Conservation (phyloP, 1,140 invertebrate genomes). For the Marisa cornuarietis region DNA sequence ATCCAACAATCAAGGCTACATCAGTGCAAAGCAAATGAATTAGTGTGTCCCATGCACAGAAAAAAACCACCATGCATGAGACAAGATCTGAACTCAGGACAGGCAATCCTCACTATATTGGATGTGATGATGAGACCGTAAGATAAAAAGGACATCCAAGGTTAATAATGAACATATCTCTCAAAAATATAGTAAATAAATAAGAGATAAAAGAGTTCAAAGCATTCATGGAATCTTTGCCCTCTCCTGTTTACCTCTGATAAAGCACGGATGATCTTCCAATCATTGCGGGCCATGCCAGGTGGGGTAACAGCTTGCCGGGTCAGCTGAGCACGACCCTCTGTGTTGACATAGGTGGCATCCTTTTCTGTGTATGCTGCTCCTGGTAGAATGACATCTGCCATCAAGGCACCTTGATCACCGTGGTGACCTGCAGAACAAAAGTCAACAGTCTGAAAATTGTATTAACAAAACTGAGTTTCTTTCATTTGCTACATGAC, state of each 20-base stretch:
- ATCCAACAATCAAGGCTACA: no score
- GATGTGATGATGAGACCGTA: background rate
- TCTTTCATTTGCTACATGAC: background rate
- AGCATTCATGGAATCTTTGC: background rate
- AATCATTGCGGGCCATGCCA: slow-evolving; percentile 93
- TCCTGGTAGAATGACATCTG: slow-evolving; percentile 91
- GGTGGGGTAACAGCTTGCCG: slow-evolving; percentile 90
- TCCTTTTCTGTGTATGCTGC: slow-evolving; percentile 99
- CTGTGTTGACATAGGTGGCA: slow-evolving; percentile 96
- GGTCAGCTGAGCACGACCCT: slow-evolving; percentile 96
- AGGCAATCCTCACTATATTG: no score
- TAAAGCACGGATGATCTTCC: slow-evolving; percentile 96
- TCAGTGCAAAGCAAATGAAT: no score
- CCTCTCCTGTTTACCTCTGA: slow-evolving; percentile 73
- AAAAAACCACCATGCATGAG: no score
- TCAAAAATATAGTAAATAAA: background rate
- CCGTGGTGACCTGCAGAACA: slow-evolving; percentile 88
- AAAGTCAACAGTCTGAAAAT: background rate
- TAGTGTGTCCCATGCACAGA: no score
- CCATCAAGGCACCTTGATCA: slow-evolving; percentile 89
- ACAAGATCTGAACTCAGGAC: no score
- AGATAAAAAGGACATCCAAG: background rate
- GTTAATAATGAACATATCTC: background rate
- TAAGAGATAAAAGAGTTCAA: background rate
- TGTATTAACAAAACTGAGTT: no score